Conservation (phyloP, 2,113 vertebrate genomes). For the Lophura nycthemera region DNA sequence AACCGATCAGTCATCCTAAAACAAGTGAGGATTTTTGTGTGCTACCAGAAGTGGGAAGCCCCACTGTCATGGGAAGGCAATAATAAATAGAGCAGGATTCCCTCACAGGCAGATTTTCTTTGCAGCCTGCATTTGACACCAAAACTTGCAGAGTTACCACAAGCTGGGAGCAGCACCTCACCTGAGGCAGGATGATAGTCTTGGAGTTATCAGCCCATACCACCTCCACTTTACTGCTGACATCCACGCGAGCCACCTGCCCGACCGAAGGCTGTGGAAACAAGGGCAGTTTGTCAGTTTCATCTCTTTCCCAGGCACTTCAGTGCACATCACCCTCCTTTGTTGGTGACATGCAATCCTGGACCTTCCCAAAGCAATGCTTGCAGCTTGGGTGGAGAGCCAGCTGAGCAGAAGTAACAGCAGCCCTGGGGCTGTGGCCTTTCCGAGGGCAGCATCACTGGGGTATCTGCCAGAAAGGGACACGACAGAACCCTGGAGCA, state of each 20-base stretch:
- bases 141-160: not conserved
- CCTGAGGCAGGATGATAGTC: constrained; percentile 96
- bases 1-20: not conserved
- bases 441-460: not conserved
- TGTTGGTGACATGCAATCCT: not conserved
- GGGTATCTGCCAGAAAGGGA: not conserved
- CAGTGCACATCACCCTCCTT: not conserved
- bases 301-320: not conserved
- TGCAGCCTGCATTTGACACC: not conserved
- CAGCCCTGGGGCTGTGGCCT: not conserved
- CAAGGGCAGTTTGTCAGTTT: not conserved
- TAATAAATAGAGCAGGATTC: not conserved
- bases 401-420: not conserved
- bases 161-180: constrained; percentile 58
- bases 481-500: not conserved
- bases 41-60: not conserved
- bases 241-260: constrained; percentile 93
- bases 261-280: constrained; percentile 89
- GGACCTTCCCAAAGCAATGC: not conserved
- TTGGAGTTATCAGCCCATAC: constrained; percentile 97
- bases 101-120: not conserved
- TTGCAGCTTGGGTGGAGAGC: not conserved
- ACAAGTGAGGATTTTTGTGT: not conserved
- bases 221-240: constrained; percentile 98
- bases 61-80: not conserved